Evolutionary conservation across 2,113 vertebrate genomes (phyloP).

Genomic region (Colistium nudipinnis): DNA sequence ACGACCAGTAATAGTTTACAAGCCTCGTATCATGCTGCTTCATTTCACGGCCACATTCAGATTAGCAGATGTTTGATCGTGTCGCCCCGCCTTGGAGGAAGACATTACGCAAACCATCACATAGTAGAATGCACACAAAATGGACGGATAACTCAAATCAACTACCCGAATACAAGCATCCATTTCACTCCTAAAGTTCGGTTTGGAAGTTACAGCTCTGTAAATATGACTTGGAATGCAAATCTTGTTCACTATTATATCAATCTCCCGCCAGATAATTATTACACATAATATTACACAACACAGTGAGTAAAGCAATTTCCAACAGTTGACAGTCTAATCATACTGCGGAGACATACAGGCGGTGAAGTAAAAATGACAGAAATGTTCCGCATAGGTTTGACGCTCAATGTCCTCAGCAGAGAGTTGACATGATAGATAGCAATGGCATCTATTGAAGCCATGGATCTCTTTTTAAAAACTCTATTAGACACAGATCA

Average conservation of each 20-base stretch:
- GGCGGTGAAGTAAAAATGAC: constrained; percentile 28
- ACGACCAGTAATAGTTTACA: constrained; percentile 51
- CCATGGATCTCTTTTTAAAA: constrained; percentile 56
- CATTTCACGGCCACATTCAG: constrained; percentile 59
- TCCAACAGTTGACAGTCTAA: constrained; percentile 24
- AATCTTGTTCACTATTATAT: constrained; percentile 24
- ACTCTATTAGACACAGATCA: constrained; percentile 69
- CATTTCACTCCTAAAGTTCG: constrained; percentile 37
- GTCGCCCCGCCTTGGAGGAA: constrained; percentile 50
- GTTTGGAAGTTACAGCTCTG: constrained; percentile 24
- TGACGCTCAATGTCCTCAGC: constrained; percentile 24
- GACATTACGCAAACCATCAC: constrained; percentile 57
- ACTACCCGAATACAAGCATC: constrained; percentile 32
- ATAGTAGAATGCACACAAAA: constrained; percentile 51
- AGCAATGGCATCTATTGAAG: constrained; percentile 42
- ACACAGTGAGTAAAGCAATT: constrained; percentile 27
- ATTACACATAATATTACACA: constrained; percentile 29
- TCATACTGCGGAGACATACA: constrained; percentile 19
- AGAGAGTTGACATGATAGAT: constrained; percentile 35
- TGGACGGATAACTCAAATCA: constrained; percentile 37
- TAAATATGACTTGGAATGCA: constrained; percentile 19
- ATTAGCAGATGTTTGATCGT: constrained; percentile 68
- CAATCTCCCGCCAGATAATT: constrained; percentile 21
- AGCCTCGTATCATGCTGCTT: constrained; percentile 45
- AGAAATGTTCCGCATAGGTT: constrained; percentile 20